Evolutionary conservation across 2,797 vertebrate species (phyloP).

Genomic region (Dermochelys coriacea): DNA sequence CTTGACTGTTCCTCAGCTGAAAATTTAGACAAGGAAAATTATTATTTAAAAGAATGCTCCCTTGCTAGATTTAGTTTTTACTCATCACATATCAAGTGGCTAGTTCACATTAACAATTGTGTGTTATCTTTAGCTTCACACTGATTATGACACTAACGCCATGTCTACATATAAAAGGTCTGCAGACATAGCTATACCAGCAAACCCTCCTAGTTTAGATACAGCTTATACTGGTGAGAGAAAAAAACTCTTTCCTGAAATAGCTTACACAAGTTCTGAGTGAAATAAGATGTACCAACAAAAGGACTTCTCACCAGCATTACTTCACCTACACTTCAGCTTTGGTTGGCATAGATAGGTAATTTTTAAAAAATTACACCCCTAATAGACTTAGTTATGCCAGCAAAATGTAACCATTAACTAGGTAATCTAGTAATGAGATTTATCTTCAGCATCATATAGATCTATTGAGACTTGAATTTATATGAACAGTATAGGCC

Average conservation of each 20-base stretch:
- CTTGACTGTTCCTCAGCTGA: constrained; percentile 1
- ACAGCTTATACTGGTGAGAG: background rate
- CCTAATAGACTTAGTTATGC: constrained; percentile 11
- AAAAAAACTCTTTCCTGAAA: background rate
- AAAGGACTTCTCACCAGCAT: background rate
- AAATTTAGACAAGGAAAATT: fast-evolving
- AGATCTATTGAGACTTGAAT: background rate
- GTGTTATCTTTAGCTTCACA: constrained; percentile 15
- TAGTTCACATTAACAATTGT: background rate
- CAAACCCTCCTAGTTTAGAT: background rate
- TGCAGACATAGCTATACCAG: background rate
- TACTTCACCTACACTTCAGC: background rate
- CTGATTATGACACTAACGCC: background rate
- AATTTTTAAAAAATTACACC: constrained; percentile 30
- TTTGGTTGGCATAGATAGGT: constrained; percentile 20
- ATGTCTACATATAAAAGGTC: background rate
- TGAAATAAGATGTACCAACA: background rate
- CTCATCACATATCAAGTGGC: background rate
- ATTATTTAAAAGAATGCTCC: background rate
- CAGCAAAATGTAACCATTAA: constrained; percentile 15
- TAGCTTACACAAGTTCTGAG: background rate
- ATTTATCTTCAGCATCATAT: constrained; percentile 38
- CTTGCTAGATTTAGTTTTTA: background rate
- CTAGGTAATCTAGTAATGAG: constrained; percentile 7
- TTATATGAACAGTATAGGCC: background rate